Conservation (phyloP, 2,113 vertebrate species). For the Chrysemys picta region DNA sequence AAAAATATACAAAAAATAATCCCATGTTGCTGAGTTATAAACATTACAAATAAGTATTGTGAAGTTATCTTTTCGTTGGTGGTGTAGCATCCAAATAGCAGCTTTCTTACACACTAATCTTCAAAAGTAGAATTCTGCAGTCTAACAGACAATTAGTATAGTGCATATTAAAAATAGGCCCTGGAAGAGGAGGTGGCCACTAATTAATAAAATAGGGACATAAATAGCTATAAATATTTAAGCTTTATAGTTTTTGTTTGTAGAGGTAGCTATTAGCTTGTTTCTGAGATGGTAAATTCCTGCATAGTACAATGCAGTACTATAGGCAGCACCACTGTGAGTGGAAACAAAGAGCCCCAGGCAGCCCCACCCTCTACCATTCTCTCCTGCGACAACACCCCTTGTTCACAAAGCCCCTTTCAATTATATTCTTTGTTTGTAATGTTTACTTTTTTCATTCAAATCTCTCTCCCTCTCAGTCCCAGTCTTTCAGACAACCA, state of each 20-base stretch:
- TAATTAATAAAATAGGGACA: constrained; percentile 63
- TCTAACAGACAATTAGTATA: constrained; percentile 48
- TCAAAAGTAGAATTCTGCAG: neutral
- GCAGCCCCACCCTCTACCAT: constrained; percentile 68
- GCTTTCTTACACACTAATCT: neutral
- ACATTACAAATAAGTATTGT: neutral
- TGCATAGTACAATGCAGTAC: constrained; percentile 64
- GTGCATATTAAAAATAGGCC: neutral
- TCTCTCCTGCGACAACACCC: constrained; percentile 61
- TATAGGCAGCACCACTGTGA: constrained; percentile 67
- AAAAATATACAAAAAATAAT: accelerated
- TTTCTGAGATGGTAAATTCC: constrained; percentile 70
- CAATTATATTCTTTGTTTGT: constrained; percentile 75
- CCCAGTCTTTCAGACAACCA: constrained; percentile 50
- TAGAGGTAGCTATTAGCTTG: constrained; percentile 65
- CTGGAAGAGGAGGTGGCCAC: constrained; percentile 25
- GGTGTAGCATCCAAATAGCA: neutral
- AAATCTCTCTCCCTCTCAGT: constrained; percentile 53
- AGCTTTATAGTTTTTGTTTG: constrained; percentile 64
- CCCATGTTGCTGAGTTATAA: neutral
- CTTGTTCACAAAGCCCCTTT: constrained; percentile 78
- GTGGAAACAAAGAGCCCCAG: constrained; percentile 68
- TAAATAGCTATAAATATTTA: constrained; percentile 81
- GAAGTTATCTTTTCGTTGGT: constrained; percentile 41
- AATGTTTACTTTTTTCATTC: constrained; percentile 77